Evolutionary conservation across 1,140 invertebrate genomes (phyloP).

Genomic region (Doryteuthis pealeii): DNA sequence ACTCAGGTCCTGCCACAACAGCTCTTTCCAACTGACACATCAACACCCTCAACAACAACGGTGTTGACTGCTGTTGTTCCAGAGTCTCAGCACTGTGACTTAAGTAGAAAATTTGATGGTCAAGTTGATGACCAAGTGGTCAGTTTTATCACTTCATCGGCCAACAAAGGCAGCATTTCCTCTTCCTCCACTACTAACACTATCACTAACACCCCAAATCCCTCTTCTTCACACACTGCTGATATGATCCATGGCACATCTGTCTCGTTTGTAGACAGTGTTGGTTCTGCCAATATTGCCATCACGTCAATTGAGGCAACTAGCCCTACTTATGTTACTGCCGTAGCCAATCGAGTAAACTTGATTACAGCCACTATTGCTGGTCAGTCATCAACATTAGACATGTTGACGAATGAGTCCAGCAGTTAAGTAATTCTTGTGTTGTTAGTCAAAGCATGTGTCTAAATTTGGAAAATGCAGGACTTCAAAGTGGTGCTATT

Average conservation of each 20-base stretch:
- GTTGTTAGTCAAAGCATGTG: neutral
- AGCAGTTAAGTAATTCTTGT: neutral
- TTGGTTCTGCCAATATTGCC: neutral
- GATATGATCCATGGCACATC: neutral
- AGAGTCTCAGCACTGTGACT: neutral
- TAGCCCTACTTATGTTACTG: too few species aligned
- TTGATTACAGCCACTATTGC: neutral
- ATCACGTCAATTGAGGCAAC: neutral
- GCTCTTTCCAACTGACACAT: neutral
- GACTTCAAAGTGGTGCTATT: slow-evolving; percentile 1
- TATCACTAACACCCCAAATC: neutral
- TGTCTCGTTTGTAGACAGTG: slow-evolving; percentile 6
- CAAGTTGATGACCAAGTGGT: slow-evolving; percentile 3
- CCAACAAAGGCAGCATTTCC: neutral
- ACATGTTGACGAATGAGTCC: neutral
- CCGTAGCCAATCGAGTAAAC: neutral
- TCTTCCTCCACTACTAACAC: neutral
- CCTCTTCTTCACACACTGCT: slow-evolving; percentile 4
- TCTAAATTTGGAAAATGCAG: neutral
- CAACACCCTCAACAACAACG: neutral
- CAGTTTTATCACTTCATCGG: neutral
- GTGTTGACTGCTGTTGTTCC: neutral
- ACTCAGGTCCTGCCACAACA: neutral
- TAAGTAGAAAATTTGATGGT: neutral
- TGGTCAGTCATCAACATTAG: neutral